Base-by-base conservation (phyloP, 2,888 invertebrate species). In the Nymphalis urticae region DNA sequence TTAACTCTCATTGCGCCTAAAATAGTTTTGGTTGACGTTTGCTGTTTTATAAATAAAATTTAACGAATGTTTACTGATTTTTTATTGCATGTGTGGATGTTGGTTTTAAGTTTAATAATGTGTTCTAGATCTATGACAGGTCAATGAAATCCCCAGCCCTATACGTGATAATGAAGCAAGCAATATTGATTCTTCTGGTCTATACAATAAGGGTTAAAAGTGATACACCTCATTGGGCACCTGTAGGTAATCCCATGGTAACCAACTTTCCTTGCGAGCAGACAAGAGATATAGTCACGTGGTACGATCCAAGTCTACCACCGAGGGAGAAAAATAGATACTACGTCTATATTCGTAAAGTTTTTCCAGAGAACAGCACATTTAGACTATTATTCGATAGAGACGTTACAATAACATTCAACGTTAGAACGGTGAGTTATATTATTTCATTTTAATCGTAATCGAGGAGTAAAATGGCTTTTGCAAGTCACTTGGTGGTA, bases 241-340 rank as follows among this genome's bases (percentile, higher is more conserved):
- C 56, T 3, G 9, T 56, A 32, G 56, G 56, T 3, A 58, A 42
- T 8, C 64, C 64, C 1, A 9, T 64, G 32, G 36, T 64, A n/a
- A 58, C 19, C 1, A 36, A 19, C 6, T 50, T 50, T 21, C 58
- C 64, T 1, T 64, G 64, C 59, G 27, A 36, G 6, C 47, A 27
- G n/a, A 16, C 16, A 4, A 36, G 17, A 17, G 50, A 64, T 50
- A 36, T 64, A 4, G 32, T 64, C 10, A 59, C 58, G 21, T 64
- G 64, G 64, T 64, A 36, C 50, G 64, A 64, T 10, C 58, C 58
- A 5, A 59, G 64, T n/a, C 32, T 64, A 5, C 64, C 64, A 8
- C 48, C 64, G 5, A 50, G 50, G 19, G 58, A 64, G 21, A 64
- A 64, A 21, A 64, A 64, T 50, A 50, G 58, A 24, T 64, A 59